Evolutionary conservation across 2,797 vertebrate species (phyloP).

Genomic region (Hephaestus fuliginosus): DNA sequence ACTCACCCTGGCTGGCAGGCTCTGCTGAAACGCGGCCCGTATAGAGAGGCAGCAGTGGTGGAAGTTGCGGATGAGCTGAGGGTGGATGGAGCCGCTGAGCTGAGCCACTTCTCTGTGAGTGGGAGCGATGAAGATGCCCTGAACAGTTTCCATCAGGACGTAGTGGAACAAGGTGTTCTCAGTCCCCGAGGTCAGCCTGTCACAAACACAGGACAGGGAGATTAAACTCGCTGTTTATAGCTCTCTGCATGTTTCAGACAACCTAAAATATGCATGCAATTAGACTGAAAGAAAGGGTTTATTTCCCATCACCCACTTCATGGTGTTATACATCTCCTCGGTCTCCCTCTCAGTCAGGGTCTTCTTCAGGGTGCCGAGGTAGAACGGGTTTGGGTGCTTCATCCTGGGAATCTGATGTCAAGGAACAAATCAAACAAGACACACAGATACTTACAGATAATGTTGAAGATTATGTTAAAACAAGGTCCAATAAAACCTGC

Average conservation of each 20-base stretch:
- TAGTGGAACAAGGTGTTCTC: constrained; percentile 99
- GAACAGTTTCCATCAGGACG: constrained; percentile 92
- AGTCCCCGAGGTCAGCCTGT: constrained; percentile 91
- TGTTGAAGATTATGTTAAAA: not conserved
- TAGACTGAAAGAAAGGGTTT: not conserved
- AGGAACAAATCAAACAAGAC: not conserved
- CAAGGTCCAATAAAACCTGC: not conserved
- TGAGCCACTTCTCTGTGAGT: constrained; percentile 91
- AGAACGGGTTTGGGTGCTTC: constrained; percentile 92
- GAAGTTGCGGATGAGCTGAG: constrained; percentile 95
- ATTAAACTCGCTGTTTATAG: not conserved
- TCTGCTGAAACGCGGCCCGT: constrained; percentile 91
- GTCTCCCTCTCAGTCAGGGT: constrained; percentile 89
- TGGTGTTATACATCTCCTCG: constrained; percentile 86
- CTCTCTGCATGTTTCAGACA: too few species aligned
- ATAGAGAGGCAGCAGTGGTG: constrained; percentile 97
- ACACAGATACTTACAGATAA: not conserved
- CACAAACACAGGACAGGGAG: not conserved
- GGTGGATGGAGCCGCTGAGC: constrained; percentile 92
- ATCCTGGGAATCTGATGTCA: constrained; percentile 84
- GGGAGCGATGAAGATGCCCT: constrained; percentile 96
- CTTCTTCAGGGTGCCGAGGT: constrained; percentile 91
- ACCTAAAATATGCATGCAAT: not conserved
- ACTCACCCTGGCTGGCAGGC: constrained; percentile 87
- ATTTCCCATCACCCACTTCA: constrained; percentile 86